Base-by-base conservation (phyloP, 2,113 vertebrate genomes). In the Upupa epops region DNA sequence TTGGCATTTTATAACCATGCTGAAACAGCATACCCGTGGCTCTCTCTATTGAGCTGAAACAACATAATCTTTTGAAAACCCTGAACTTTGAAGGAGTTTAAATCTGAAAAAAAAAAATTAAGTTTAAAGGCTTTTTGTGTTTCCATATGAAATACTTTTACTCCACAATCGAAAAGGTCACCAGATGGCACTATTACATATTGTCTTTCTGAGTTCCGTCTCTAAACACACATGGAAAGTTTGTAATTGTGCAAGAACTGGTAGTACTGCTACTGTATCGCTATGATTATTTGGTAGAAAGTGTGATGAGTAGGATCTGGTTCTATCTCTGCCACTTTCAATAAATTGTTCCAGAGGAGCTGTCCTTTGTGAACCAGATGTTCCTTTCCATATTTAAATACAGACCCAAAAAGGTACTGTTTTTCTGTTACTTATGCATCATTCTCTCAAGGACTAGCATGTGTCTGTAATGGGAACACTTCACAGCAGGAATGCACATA, bases 101-200 rank as follows among this genome's bases (percentile, higher is more conserved):
- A 80, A 73, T 69, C 10, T 31, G 52, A 80, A 63, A 76, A 46
- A 34, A 6, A 13, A 59, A n/a, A n/a, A n/a, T n/a, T n/a, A n/a
- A 75, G n/a, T 14, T 28, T 77, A 54, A 88, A 74, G 28, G 10
- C 8, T 69, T 79, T 42, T 52, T 48, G 5, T 82, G 21, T 61
- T 88, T 88, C 19, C 76, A 70, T 83, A 40, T 32, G 6, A 61
- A 85, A 1, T 36, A 58, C 89, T 91, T 86, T 85, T 51, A 90
- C 15, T 26, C 31, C 32, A 70, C 9, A 4, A 66, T 80, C 59
- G 0, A 0, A 73, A 89, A 89, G 83, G 90, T 96, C 92, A 94
- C 92, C 90, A 95, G 95, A 94, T 93, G 90, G 88, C 95, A 95
- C 88, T 93, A 73, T 90, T 86, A 90, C 69, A 86, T 69, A 42